Conservation (phyloP, 2,888 invertebrate species). For the Macaria notata region DNA sequence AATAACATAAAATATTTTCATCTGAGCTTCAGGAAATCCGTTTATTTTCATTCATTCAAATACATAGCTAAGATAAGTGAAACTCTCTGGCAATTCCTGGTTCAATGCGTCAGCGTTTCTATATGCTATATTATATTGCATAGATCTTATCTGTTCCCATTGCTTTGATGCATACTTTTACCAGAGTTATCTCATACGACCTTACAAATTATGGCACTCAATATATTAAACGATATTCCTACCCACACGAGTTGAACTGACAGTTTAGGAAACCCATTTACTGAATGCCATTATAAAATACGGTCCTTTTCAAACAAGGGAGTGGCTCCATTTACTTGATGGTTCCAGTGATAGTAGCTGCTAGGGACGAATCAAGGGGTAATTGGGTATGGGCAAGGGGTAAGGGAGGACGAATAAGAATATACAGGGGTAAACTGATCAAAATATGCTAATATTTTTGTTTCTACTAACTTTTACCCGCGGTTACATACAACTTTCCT, state of each 20-base stretch:
- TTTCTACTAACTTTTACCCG: no score
- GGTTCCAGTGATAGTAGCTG: slow-evolving; percentile 35
- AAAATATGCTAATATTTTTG: not conserved
- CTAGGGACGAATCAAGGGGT: no score
- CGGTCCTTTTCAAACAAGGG: slow-evolving; percentile 37
- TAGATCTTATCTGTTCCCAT: not conserved
- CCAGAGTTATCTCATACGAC: not conserved
- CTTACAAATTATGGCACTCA: not conserved
- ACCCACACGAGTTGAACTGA: no score
- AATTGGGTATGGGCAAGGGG: no score
- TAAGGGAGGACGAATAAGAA: slow-evolving; percentile 39
- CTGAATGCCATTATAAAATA: slow-evolving; percentile 15
- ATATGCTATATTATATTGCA: not conserved
- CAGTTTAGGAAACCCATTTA: slow-evolving; percentile 6
- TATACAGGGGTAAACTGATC: slow-evolving; percentile 34
- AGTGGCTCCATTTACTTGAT: slow-evolving; percentile 51
- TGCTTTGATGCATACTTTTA: not conserved
- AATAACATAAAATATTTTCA: no score
- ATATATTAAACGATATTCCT: not conserved
- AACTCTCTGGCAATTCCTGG: no score
- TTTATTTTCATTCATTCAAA: no score
- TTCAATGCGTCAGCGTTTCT: not conserved
- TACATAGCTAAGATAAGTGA: no score
- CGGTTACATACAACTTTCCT: no score
- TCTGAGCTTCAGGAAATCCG: no score